Base-by-base conservation (phyloP, 1,140 invertebrate species). In the Glossosoma conforme region DNA sequence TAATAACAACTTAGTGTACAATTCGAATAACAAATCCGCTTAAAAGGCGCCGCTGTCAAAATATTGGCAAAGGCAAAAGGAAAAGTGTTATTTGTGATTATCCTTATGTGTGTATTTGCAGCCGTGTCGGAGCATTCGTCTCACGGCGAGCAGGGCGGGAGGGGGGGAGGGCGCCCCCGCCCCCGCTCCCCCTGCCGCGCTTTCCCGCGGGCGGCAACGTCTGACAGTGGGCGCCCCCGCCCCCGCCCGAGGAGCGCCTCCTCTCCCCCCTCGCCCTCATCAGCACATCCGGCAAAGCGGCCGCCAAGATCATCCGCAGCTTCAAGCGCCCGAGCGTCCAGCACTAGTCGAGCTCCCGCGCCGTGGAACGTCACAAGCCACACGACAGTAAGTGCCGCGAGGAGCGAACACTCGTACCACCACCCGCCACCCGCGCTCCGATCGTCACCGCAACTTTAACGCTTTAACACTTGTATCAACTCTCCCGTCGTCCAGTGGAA, bases 131-230 rank as follows among this genome's bases (percentile, higher is more conserved):
- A 74, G 60, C 69, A 70, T 61, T 74, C 72, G 60, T 72, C 72
- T 61, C 54, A 54, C 18, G 58, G 58, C 14, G 58, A 59, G 14
- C 53, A 48, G 43, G 41, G 41, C 2, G 28, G 69, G 58, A 51
- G 66, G 62, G 36, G 68, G 66, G 45, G 66, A 54, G 59, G 66
- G 63, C 1, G 64, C 64, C 5, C 63, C 76, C 61, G 74, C 77
- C 64, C 80, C 79, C 80, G 65, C 77, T 83, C 71, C 81, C 81
- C 58, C 80, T 78, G 65, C 80, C 80, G 68, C 77, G 80, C 66
- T 82, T 81, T 76, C 80, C 79, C 61, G 74, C 76, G 68, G 80
- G 78, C 66, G 80, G 78, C 66, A 71, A 70, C 73, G 81, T 82
- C 74, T 83, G 81, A 83, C 81, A 80, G 75, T 80, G 78, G 80